These are phyloP conservation scores for Sebastes aleutianus DNA, from an alignment of 2,797 vertebrate species.

Conservation along the genomic window DNA sequence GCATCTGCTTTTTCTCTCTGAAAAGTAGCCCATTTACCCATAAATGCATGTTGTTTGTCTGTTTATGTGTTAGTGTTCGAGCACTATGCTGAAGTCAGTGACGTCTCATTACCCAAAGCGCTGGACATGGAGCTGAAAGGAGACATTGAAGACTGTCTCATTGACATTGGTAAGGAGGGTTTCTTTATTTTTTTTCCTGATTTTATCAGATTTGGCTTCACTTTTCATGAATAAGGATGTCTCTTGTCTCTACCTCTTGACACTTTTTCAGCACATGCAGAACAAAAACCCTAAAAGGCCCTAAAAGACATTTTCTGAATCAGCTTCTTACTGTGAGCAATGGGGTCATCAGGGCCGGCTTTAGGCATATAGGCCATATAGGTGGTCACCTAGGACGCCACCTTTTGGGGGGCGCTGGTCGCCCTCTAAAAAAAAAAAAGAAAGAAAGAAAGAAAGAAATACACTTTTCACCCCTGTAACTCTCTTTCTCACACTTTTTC, in stretches of 20 bases:
- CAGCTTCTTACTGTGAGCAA: background rate
- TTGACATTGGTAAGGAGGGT: conserved; percentile 75
- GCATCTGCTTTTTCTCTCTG: background rate
- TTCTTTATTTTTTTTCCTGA: background rate
- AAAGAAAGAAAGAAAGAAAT: no score
- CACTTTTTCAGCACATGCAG: background rate
- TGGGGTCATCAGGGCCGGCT: no score
- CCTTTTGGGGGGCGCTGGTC: no score
- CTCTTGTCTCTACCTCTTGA: background rate
- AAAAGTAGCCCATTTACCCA: background rate
- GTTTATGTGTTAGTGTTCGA: conserved; percentile 69
- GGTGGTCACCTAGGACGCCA: accelerated
- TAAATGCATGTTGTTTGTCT: conserved; percentile 1
- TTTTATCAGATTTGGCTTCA: background rate
- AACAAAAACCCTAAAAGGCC: background rate
- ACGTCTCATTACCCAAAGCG: conserved; percentile 71
- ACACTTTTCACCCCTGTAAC: no score
- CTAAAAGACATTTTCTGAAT: background rate
- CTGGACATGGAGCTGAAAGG: conserved; percentile 76
- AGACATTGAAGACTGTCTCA: conserved; percentile 81
- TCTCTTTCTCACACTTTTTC: no score
- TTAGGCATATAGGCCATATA: no score
- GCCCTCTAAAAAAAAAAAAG: no score
- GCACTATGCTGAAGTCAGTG: conserved; percentile 66
- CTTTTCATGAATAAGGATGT: background rate